A percentile compares a stretch with the other conserved stretches of the same genome.
Conservation (phyloP, 2,113 vertebrate genomes). For the Mungos mungo region DNA sequence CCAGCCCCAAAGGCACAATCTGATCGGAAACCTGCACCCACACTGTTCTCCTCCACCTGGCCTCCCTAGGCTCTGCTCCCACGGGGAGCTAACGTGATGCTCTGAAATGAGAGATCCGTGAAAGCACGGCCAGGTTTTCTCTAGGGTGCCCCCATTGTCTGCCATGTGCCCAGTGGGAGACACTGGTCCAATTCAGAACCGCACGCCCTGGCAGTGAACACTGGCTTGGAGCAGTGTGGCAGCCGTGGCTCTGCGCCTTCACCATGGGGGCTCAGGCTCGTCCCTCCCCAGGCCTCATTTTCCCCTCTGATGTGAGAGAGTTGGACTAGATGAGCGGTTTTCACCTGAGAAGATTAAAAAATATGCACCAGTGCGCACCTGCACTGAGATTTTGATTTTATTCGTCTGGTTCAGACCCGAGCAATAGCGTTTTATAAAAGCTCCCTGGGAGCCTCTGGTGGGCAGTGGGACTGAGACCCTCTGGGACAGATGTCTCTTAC, state of each 20-base stretch:
- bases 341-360: neutral
- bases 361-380: neutral
- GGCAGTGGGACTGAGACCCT: neutral
- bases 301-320: neutral
- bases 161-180: neutral
- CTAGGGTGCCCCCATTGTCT: neutral
- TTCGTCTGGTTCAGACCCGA: neutral
- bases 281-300: neutral
- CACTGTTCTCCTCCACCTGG: neutral
- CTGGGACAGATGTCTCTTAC: neutral
- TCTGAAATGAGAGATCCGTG: conserved; percentile 50
- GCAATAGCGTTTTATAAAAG: neutral
- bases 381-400: neutral
- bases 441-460: neutral
- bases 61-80: neutral
- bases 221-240: fast-evolving
- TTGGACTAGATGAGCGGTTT: neutral
- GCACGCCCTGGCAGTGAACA: neutral
- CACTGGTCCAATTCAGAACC: neutral
- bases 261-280: neutral
- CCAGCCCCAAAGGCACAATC: neutral
- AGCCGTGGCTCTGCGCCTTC: neutral
- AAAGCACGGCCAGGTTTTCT: neutral
- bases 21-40: conserved; percentile 44
- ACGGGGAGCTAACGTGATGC: conserved; percentile 48